phyloP scores from a whole-genome alignment of 2,113 vertebrate genomes.

The Dromas ardeola region DNA sequence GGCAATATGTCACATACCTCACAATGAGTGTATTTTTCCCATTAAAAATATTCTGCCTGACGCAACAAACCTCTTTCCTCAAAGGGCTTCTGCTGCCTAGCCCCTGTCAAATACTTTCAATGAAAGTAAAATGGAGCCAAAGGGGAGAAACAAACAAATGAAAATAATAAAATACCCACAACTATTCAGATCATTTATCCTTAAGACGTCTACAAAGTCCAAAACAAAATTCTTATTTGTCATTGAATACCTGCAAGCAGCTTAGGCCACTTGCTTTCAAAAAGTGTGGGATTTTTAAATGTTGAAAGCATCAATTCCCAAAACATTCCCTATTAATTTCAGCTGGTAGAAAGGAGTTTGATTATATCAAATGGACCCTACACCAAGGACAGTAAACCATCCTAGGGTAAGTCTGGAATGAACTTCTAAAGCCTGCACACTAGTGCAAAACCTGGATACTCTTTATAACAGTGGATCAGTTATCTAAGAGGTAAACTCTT shows the following conservation, averaged over 20 bases:
- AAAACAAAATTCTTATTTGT: not conserved
- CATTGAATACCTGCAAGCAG: not conserved
- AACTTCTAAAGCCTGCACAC: not conserved
- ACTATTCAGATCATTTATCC: not conserved
- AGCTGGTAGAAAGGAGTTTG: not conserved
- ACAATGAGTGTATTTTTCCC: not conserved
- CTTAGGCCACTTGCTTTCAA: not conserved
- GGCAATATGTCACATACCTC: not conserved
- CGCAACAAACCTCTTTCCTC: not conserved
- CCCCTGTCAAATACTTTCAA: not conserved
- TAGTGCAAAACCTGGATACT: not conserved
- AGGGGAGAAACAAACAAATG: not conserved
- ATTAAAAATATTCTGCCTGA: slow-evolving; percentile 10
- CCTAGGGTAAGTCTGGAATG: not conserved
- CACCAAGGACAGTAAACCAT: not conserved
- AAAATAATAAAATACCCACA: not conserved
- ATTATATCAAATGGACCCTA: not conserved
- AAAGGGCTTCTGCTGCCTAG: slow-evolving; percentile 16
- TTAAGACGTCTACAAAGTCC: not conserved
- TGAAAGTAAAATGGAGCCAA: not conserved
- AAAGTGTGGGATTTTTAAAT: not conserved
- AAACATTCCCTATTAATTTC: not conserved
- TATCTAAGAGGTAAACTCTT: not conserved
- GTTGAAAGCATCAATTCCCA: not conserved
- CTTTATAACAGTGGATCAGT: not conserved